A percentile compares a stretch with the other conserved stretches of the same genome.
phyloP scores from a whole-genome alignment of 2,888 invertebrate species.

The Euclidia mi region DNA sequence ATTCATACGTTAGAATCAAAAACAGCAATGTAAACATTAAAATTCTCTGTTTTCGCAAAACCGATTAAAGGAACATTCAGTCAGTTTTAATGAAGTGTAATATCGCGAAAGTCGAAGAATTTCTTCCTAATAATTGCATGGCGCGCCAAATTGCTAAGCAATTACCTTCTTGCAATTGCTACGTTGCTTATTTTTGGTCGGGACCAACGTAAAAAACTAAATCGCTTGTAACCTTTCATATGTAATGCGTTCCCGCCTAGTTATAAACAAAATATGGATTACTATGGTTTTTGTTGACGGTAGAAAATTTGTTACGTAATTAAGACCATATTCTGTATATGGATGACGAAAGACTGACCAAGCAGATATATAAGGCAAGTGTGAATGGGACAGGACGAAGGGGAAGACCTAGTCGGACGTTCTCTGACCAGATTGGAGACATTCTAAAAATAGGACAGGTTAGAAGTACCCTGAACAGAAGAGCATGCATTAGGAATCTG shows the following conservation, averaged over 20 bases:
- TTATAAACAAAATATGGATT: not conserved
- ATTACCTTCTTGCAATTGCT: slow-evolving; percentile 10
- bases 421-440: too few species aligned
- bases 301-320: not conserved
- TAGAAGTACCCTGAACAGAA: too few species aligned
- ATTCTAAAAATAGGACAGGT: too few species aligned
- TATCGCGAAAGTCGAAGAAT: slow-evolving; percentile 13
- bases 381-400: too few species aligned
- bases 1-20: not conserved
- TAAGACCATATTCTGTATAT: not conserved
- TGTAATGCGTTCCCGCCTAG: slow-evolving; percentile 8
- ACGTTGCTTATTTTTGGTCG: slow-evolving; percentile 5
- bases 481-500: too few species aligned
- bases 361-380: too few species aligned
- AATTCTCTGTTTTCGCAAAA: slow-evolving; percentile 1
- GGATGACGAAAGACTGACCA: too few species aligned
- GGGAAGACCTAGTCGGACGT: too few species aligned
- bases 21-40: slow-evolving; percentile 3
- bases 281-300: not conserved
- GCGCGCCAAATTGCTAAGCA: slow-evolving; percentile 11
- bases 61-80: not conserved
- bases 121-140: slow-evolving; percentile 10
- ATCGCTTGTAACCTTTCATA: slow-evolving; percentile 9
- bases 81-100: slow-evolving; percentile 15
- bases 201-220: slow-evolving; percentile 4